A percentile compares a stretch with the other conserved stretches of the same genome.
These are phyloP conservation scores for Sycophila sp. DNA, from an alignment of 1,140 invertebrate species.

Conservation along the genomic window DNA sequence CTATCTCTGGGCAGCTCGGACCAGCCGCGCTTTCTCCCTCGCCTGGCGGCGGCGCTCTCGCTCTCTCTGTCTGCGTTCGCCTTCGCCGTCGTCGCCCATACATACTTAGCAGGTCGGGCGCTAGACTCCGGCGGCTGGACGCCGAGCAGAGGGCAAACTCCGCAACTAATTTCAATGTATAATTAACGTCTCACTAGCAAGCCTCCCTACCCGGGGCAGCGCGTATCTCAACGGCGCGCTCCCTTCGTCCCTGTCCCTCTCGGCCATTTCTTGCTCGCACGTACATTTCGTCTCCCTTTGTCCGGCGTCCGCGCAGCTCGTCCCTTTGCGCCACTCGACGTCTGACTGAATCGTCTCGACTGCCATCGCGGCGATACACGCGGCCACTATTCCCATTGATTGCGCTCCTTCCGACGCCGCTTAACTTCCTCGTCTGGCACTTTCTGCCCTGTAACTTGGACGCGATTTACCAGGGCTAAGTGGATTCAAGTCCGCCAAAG, in stretches of 20 bases:
- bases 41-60: too few species aligned
- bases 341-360: conserved; percentile 47
- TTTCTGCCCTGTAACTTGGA: conserved; percentile 38
- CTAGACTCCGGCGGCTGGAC: conserved; percentile 55
- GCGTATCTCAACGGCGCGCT: conserved; percentile 35
- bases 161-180: conserved; percentile 69
- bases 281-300: neutral
- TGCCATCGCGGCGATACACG: conserved; percentile 57
- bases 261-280: conserved; percentile 19
- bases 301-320: conserved; percentile 17
- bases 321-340: conserved; percentile 41
- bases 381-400: conserved; percentile 65
- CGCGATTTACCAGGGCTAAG: conserved; percentile 55
- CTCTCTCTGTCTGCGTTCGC: neutral
- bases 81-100: conserved; percentile 55
- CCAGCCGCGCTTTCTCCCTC: conserved; percentile 40
- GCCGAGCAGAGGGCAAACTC: conserved; percentile 62
- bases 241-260: conserved; percentile 35
- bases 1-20: conserved; percentile 62
- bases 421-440: conserved; percentile 62
- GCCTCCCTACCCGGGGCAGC: conserved; percentile 44
- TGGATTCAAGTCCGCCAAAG: conserved; percentile 57
- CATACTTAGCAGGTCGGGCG: conserved; percentile 51
- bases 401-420: conserved; percentile 58
- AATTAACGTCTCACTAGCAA: conserved; percentile 67